A percentile compares a stretch with the other conserved stretches of the same genome.
phyloP scores from a whole-genome alignment of 2,888 invertebrate genomes.

The Camptogramma bilineatum region DNA sequence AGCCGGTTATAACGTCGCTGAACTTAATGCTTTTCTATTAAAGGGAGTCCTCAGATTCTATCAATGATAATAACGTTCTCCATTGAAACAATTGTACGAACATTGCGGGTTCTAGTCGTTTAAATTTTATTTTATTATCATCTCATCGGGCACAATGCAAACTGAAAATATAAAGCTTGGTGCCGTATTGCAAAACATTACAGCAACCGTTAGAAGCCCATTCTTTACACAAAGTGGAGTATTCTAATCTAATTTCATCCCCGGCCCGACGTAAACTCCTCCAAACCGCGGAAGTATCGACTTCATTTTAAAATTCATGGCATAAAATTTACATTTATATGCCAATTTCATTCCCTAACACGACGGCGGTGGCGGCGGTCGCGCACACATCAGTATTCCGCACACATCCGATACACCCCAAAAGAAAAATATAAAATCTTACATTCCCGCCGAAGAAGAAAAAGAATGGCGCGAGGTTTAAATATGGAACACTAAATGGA shows the following conservation, averaged over 20 bases:
- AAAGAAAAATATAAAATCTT: conserved; percentile 74
- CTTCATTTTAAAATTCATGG: conserved; percentile 86
- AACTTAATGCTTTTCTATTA: conserved; percentile 35
- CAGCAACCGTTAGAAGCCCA: conserved; percentile 66
- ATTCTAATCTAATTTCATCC: conserved; percentile 82
- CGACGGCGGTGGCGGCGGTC: conserved; percentile 73
- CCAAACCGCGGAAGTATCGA: conserved; percentile 81
- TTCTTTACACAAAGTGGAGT: conserved; percentile 71
- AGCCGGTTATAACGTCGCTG: conserved; percentile 37
- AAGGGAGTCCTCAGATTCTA: conserved; percentile 22
- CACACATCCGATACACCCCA: conserved; percentile 75
- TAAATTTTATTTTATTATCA: neutral
- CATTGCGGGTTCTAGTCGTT: conserved; percentile 11
- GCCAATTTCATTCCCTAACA: conserved; percentile 85
- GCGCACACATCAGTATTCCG: conserved; percentile 83
- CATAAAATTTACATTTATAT: conserved; percentile 86
- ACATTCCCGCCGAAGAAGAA: conserved; percentile 76
- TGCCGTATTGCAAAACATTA: conserved; percentile 9
- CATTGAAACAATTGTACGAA: conserved; percentile 23
- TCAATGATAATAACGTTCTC: conserved; percentile 19
- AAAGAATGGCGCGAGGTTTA: conserved; percentile 81
- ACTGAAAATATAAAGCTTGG: neutral
- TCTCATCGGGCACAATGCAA: neutral
- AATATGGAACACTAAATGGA: conserved; percentile 86
- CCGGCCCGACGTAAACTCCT: conserved; percentile 71